phyloP scores from a whole-genome alignment of 2,113 vertebrate species.

The Ctenomys sociabilis region DNA sequence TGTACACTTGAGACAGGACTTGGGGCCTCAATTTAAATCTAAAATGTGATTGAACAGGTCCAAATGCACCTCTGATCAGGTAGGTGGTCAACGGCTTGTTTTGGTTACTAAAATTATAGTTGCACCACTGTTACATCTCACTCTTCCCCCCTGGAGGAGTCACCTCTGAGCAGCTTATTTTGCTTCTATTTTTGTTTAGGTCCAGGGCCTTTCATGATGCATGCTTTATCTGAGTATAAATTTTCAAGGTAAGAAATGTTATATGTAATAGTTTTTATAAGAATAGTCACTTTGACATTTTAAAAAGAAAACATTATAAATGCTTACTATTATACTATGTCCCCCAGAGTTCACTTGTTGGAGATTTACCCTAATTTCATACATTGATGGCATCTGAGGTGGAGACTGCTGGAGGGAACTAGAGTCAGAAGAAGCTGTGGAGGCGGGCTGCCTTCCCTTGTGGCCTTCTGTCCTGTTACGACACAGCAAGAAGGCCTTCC shows the following conservation, averaged over 20 bases:
- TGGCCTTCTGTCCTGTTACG: not conserved
- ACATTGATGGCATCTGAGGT: not conserved
- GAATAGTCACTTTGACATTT: not conserved
- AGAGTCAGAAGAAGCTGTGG: not conserved
- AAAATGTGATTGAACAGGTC: not conserved
- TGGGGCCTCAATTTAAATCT: not conserved
- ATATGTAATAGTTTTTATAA: conserved; percentile 1
- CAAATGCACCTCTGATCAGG: not conserved
- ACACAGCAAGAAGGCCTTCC: not conserved
- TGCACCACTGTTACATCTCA: not conserved
- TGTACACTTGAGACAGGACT: not conserved
- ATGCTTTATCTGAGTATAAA: not conserved
- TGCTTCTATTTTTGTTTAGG: conserved; percentile 41
- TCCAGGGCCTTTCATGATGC: conserved; percentile 11
- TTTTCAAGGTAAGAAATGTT: not conserved
- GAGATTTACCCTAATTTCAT: not conserved
- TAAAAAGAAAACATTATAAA: not conserved
- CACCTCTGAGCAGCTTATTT: not conserved
- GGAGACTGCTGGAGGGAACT: not conserved
- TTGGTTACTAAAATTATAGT: conserved; percentile 34
- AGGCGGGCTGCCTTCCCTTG: no score
- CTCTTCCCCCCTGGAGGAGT: not conserved
- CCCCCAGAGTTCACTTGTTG: not conserved
- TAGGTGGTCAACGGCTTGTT: conserved; percentile 1
- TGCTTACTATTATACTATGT: not conserved